Percentiles rank a stretch among this genome's conserved stretches.
Conservation (phyloP, 2,888 invertebrate species). For the Lordiphosa andalusiaca region DNA sequence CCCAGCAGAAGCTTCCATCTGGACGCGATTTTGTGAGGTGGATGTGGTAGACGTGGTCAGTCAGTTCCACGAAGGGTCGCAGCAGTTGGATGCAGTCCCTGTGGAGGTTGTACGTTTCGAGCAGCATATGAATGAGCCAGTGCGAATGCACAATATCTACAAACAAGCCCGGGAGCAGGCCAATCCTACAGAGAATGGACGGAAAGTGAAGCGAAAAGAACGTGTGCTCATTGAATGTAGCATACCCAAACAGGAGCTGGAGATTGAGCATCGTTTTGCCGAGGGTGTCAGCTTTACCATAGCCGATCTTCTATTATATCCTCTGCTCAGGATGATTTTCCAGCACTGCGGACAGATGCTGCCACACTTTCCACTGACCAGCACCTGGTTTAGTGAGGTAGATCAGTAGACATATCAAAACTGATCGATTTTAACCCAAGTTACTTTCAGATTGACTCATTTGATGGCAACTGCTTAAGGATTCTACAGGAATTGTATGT, state of each 20-base stretch:
- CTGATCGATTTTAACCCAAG: background rate
- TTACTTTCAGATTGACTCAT: conserved; percentile 67
- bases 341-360: conserved; percentile 77
- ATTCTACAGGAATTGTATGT: conserved; percentile 65
- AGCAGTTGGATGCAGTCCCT: conserved; percentile 82
- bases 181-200: conserved; percentile 72
- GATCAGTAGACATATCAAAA: background rate
- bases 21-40: conserved; percentile 96
- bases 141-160: conserved; percentile 91
- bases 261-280: conserved; percentile 86
- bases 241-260: conserved; percentile 74
- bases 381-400: conserved; percentile 83
- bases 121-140: conserved; percentile 90
- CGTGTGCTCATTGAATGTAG: conserved; percentile 81
- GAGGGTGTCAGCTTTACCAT: conserved; percentile 92
- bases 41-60: conserved; percentile 84
- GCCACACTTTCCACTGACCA: conserved; percentile 83
- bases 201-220: conserved; percentile 56
- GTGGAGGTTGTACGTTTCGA: conserved; percentile 89
- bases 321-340: conserved; percentile 85
- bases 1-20: conserved; percentile 91
- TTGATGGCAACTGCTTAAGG: conserved; percentile 62
- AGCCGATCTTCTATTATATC: conserved; percentile 90
- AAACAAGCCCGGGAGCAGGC: conserved; percentile 85
- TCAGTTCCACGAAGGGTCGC: conserved; percentile 79